phyloP scores from a whole-genome alignment of 1,140 invertebrate species.

The Drosophila athabasca region DNA sequence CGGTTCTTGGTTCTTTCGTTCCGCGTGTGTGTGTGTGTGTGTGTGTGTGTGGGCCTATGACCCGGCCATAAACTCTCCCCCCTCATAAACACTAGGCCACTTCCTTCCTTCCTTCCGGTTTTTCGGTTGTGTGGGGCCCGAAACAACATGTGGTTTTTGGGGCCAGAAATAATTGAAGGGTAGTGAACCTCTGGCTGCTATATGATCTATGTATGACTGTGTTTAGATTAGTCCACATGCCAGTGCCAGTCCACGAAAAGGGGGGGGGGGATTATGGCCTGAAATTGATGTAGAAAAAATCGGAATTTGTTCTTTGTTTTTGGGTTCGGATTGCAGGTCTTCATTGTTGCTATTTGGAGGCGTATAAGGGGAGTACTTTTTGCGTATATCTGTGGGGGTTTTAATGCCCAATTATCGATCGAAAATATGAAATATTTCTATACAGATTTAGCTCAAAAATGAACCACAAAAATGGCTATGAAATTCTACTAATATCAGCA shows the following conservation, averaged over 20 bases:
- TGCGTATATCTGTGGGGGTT: no score
- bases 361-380: no score
- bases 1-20: constrained; percentile 7
- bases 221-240: constrained; percentile 7
- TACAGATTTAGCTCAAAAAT: background rate
- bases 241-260: background rate
- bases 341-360: no score
- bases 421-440: background rate
- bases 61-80: constrained; percentile 49
- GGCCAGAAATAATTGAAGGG: constrained; percentile 47
- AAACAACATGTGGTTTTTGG: constrained; percentile 13
- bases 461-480: no score
- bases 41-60: background rate
- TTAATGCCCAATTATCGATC: no score
- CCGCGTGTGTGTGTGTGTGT: background rate
- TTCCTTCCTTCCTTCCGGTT: constrained; percentile 44
- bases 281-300: constrained; percentile 3
- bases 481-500: no score
- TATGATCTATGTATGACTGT: constrained; percentile 21
- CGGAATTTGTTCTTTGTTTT: background rate
- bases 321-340: no score
- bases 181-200: constrained; percentile 11
- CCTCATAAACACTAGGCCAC: constrained; percentile 18
- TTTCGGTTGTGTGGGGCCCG: constrained; percentile 4
- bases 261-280: constrained; percentile 16